phyloP scores from a whole-genome alignment of 2,113 vertebrate genomes.

The Calonectris borealis region DNA sequence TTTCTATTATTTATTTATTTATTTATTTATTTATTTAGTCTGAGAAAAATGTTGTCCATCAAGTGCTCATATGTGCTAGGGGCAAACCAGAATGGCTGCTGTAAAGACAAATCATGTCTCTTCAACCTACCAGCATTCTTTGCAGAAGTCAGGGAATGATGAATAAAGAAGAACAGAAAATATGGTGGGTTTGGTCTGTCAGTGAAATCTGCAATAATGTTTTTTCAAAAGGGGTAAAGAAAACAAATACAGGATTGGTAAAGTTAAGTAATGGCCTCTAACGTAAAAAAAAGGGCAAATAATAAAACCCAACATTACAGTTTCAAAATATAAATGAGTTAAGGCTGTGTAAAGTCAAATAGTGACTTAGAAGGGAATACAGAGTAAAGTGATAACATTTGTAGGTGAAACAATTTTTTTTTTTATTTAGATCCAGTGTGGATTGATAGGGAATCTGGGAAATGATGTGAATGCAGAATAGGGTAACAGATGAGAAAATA shows the following conservation, averaged over 20 bases:
- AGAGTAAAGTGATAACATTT: neutral
- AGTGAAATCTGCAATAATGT: neutral
- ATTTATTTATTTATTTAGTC: neutral
- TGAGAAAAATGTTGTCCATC: slow-evolving; percentile 4
- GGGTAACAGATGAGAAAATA: neutral
- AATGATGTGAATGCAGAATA: neutral
- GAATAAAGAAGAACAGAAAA: neutral
- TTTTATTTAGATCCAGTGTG: neutral
- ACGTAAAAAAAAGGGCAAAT: neutral
- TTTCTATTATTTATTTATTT: neutral
- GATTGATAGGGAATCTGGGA: neutral
- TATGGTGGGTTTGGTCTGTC: neutral
- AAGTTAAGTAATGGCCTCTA: neutral
- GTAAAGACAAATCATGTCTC: neutral
- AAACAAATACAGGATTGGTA: neutral
- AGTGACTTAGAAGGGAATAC: neutral
- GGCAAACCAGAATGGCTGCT: neutral
- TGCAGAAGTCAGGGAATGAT: neutral
- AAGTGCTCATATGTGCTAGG: neutral
- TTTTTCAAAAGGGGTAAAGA: neutral
- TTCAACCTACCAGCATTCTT: neutral
- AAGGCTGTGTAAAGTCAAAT: neutral
- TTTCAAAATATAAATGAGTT: neutral
- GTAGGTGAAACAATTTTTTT: neutral
- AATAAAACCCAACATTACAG: neutral